A percentile compares a stretch with the other conserved stretches of the same genome.
Conservation (phyloP, 1,140 invertebrate genomes). For the Lepidotrigona ventralis region DNA sequence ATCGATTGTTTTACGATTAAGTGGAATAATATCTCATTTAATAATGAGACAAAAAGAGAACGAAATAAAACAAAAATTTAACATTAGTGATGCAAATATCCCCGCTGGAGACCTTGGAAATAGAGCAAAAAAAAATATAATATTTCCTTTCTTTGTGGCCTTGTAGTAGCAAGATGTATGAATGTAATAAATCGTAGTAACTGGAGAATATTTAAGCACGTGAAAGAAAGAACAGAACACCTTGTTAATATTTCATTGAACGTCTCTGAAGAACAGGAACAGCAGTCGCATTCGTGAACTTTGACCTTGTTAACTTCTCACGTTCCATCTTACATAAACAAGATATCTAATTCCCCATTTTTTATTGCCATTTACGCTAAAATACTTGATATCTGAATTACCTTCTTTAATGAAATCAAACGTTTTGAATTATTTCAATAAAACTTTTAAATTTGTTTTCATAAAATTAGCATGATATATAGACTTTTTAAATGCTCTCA, state of each 20-base stretch:
- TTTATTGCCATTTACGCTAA: not conserved
- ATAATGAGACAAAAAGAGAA: not conserved
- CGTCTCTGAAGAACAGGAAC: not conserved
- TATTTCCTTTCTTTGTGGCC: not conserved
- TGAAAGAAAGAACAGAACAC: not conserved
- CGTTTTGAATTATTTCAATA: too few relatives aligned
- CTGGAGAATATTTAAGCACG: not conserved
- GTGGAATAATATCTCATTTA: not conserved
- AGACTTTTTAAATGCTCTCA: too few relatives aligned
- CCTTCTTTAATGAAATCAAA: not conserved
- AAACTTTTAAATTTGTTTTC: too few relatives aligned
- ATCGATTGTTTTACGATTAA: not conserved
- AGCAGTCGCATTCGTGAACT: not conserved
- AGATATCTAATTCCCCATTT: not conserved
- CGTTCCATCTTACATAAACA: not conserved
- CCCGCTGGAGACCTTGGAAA: not conserved
- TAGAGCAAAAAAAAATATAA: not conserved
- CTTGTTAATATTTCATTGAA: conserved; percentile 13
- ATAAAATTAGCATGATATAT: too few relatives aligned
- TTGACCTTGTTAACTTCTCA: not conserved
- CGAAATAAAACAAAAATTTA: not conserved
- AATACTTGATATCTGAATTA: not conserved
- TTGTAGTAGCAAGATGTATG: not conserved
- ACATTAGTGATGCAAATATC: not conserved
- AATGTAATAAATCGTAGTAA: not conserved